Evolutionary conservation across 2,888 invertebrate species (phyloP), one percentile per base, ranked within the genome.

Genomic region (Cartodere bifasciata): DNA sequence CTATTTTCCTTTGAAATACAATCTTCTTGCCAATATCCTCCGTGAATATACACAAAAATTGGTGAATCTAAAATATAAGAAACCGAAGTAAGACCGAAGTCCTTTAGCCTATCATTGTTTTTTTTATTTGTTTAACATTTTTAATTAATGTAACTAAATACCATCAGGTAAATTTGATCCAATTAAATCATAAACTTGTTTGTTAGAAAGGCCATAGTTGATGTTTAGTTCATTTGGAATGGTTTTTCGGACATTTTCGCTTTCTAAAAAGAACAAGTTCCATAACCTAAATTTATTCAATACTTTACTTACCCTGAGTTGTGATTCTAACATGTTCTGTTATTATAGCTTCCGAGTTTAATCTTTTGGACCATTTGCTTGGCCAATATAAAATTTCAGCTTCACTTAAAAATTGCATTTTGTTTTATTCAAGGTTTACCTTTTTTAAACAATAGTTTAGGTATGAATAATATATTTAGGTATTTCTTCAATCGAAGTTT

Each of bases 1-100:
- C 45, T 40, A 30, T 37, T 47, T 12, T 37, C 28, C 16, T 45
- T 43, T 4, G 38, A 39, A n/a, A 51, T 28, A 7, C 16, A 16
- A 28, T 39, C 28, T 38, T 70, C 69, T 56, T 84, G 83, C 88
- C 90, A 91, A 53, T 78, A 90, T 3, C 91, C 91, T 1, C 91
- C 91, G 55, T 91, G 91, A 29, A 91, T 62, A 53, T 71, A 87
- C 2, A 86, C 71, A 29, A 88, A 69, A 37, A 88, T 74, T 0
- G 86, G 80, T 0, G 81, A 66, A 51, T 76, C 86, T 85, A 46
- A 32, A 60, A 55, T 34, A 36, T 34, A 34, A 34, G 39, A 33
- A 9, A 3, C 12, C 2, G 14, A 22, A 29, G 9, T 23, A 15
- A 26, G n/a, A n/a, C n/a, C n/a, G n/a, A n/a, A n/a, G n/a, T n/a